Conservation (phyloP, 2,797 vertebrate species). For the Molothrus aeneus region DNA sequence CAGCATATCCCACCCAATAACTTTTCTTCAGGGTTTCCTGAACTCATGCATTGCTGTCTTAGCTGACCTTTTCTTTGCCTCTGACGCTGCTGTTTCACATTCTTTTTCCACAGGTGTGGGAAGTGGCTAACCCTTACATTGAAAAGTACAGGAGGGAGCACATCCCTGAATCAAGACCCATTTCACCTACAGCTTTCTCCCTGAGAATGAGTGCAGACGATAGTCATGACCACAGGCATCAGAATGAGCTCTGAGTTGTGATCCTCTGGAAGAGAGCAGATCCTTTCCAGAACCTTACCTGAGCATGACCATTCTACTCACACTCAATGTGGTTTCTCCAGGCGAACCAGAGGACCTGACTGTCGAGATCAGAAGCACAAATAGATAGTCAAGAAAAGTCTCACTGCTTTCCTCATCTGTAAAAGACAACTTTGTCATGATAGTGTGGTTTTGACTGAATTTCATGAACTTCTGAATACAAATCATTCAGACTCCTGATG, state of each 20-base stretch:
- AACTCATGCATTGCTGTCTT: neutral
- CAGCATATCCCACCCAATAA: neutral
- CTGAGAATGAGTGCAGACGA: constrained; percentile 14
- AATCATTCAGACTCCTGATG: neutral
- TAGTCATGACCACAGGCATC: neutral
- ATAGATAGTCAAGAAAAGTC: neutral
- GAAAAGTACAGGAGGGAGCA: constrained; percentile 92
- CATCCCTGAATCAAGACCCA: constrained; percentile 90
- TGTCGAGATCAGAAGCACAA: neutral
- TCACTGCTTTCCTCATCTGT: neutral
- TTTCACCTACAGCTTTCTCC: constrained; percentile 92
- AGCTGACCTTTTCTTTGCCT: neutral
- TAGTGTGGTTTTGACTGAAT: neutral
- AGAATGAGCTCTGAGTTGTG: constrained; percentile 34
- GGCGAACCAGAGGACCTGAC: neutral
- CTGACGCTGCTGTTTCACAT: neutral
- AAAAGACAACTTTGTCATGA: neutral
- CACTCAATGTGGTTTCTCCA: neutral
- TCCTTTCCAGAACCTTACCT: neutral
- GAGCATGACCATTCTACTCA: neutral
- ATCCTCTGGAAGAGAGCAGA: neutral
- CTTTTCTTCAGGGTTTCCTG: neutral
- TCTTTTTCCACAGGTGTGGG: constrained; percentile 85
- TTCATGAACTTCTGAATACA: neutral
- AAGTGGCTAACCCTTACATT: constrained; percentile 92